Conservation (phyloP, 2,113 vertebrate genomes). For the Thamnophis sirtalis region DNA sequence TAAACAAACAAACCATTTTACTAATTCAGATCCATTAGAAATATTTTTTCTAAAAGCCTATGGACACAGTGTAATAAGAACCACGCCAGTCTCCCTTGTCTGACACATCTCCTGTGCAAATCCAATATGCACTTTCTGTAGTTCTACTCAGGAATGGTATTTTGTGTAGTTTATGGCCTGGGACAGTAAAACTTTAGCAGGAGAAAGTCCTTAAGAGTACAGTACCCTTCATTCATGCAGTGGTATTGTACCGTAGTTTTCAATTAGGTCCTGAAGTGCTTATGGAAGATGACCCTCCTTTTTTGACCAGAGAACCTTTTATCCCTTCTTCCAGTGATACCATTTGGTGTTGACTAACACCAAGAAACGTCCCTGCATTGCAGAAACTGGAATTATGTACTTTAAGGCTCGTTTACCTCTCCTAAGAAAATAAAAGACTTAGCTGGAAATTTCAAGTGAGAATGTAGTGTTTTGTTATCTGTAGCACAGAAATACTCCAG, state of each 20-base stretch:
- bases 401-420: not conserved
- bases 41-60: not conserved
- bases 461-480: not conserved
- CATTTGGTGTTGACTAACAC: not conserved
- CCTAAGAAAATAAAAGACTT: slow-evolving; percentile 2
- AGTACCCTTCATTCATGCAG: not conserved
- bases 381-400: not conserved
- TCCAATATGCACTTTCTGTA: not conserved
- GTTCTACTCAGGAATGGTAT: not conserved
- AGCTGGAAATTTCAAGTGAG: slow-evolving; percentile 10
- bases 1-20: not conserved
- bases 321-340: not conserved
- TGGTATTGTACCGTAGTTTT: not conserved
- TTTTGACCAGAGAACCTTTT: not conserved
- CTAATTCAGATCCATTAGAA: not conserved
- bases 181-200: not conserved
- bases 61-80: not conserved
- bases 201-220: not conserved
- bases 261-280: not conserved
- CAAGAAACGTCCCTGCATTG: not conserved
- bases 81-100: not conserved
- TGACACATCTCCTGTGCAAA: not conserved
- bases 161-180: too few species aligned
- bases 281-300: not conserved
- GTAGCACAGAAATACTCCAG: not conserved